Evolutionary conservation across 1,140 invertebrate genomes (phyloP).

Genomic region (Macrostomum lignano): DNA sequence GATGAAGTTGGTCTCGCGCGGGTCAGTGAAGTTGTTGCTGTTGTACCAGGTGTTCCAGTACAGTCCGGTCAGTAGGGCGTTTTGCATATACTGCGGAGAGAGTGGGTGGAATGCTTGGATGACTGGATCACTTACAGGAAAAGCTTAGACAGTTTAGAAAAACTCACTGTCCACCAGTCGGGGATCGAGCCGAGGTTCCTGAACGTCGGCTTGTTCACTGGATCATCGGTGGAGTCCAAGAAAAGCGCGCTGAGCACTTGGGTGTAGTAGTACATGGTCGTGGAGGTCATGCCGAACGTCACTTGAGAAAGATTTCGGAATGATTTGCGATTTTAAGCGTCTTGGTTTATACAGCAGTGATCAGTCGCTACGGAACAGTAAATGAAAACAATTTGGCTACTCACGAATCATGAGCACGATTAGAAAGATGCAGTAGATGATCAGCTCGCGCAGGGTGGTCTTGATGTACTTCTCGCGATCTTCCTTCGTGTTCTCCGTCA

Average conservation of each 20-base stretch:
- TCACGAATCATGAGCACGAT: conserved; percentile 32
- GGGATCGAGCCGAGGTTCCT: no score
- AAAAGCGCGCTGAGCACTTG: neutral
- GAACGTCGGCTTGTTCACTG: neutral
- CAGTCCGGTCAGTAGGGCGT: conserved; percentile 7
- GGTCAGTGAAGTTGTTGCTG: conserved; percentile 4
- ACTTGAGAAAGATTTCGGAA: neutral
- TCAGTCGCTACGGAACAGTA: no score
- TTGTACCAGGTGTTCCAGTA: conserved; percentile 9
- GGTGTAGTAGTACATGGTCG: neutral
- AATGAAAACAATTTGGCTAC: conserved; percentile 8
- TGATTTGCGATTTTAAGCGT: neutral
- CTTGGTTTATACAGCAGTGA: no score
- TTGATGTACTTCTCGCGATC: conserved; percentile 31
- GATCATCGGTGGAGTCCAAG: neutral
- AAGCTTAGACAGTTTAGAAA: no score
- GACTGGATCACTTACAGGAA: no score
- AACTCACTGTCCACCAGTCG: no score
- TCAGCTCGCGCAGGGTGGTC: conserved; percentile 33
- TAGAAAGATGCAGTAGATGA: conserved; percentile 34
- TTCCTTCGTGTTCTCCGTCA: conserved; percentile 21
- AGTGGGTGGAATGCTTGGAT: no score
- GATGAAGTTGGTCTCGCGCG: conserved; percentile 6
- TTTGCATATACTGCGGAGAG: conserved; percentile 7
- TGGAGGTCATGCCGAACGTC: neutral